These are phyloP conservation scores for Rhabdophis nuchalis DNA, from an alignment of 2,797 vertebrate genomes.

Conservation along the genomic window DNA sequence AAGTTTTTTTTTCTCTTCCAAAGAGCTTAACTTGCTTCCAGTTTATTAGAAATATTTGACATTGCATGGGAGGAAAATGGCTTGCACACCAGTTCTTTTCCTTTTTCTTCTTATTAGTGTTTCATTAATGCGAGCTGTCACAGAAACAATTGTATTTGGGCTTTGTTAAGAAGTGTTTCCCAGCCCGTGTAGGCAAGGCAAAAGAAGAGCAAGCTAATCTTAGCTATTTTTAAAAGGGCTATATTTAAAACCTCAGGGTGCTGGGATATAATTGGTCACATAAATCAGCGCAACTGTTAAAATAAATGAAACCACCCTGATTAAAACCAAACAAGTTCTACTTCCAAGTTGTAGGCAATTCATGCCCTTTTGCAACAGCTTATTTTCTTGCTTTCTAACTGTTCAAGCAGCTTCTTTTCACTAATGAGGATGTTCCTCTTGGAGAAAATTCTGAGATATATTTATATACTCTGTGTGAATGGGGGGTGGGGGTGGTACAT, in stretches of 20 bases:
- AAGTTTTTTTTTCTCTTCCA: not conserved
- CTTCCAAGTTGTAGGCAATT: not conserved
- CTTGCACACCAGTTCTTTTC: not conserved
- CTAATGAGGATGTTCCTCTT: slow-evolving; percentile 1
- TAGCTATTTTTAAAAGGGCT: slow-evolving; percentile 17
- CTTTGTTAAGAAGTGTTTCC: not conserved
- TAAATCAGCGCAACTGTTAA: slow-evolving; percentile 21
- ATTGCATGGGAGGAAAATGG: not conserved
- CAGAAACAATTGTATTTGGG: not conserved
- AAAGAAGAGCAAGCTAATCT: slow-evolving; percentile 12
- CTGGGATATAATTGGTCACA: slow-evolving; percentile 22
- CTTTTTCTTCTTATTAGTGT: not conserved
- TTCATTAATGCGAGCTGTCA: not conserved
- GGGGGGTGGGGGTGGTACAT: too few relatives aligned
- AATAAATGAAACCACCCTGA: slow-evolving; percentile 18
- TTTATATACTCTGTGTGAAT: not conserved
- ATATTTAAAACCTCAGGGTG: slow-evolving; percentile 19
- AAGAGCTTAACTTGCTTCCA: not conserved
- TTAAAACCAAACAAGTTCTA: slow-evolving; percentile 14
- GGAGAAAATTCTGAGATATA: not conserved
- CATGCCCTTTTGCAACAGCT: not conserved
- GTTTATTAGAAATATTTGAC: not conserved
- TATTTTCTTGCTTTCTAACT: slow-evolving; percentile 2
- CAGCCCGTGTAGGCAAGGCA: not conserved
- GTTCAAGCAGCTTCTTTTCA: not conserved